Evolutionary conservation across 2,113 vertebrate genomes (phyloP).

Genomic region (Nettapus auritus): DNA sequence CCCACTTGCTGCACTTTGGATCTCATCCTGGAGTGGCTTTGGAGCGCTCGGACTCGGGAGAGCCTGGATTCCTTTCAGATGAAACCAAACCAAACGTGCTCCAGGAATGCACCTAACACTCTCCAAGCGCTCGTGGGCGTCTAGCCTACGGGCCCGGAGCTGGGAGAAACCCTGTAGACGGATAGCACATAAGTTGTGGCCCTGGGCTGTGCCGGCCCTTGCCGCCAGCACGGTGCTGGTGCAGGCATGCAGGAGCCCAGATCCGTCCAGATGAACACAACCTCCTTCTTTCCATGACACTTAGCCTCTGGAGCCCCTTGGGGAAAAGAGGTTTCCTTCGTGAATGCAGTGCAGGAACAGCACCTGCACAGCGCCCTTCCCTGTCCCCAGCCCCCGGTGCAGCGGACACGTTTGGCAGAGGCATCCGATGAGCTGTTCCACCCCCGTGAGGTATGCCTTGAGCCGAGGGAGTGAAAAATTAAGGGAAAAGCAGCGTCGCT

Average conservation of each 20-base stretch:
- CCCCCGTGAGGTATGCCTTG: neutral
- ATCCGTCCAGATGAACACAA: neutral
- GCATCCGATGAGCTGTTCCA: fast-evolving
- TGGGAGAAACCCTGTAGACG: neutral
- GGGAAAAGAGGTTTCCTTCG: neutral
- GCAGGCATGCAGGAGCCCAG: fast-evolving
- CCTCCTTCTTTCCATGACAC: neutral
- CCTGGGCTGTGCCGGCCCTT: fast-evolving
- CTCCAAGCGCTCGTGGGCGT: neutral
- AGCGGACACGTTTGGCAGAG: no score
- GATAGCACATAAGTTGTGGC: fast-evolving
- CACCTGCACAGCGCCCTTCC: fast-evolving
- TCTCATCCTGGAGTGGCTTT: neutral
- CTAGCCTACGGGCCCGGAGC: neutral
- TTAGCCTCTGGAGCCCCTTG: fast-evolving
- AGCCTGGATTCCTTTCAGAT: conserved; percentile 7
- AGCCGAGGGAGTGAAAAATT: neutral
- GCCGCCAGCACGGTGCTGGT: fast-evolving
- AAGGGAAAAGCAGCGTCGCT: neutral
- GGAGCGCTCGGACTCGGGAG: neutral
- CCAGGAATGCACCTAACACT: conserved; percentile 8
- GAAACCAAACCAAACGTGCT: neutral
- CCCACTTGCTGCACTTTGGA: neutral
- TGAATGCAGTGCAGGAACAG: fast-evolving
- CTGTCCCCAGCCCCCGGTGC: neutral